Evolutionary conservation across 2,888 invertebrate species (phyloP).

Genomic region (Limnephilus marmoratus): DNA sequence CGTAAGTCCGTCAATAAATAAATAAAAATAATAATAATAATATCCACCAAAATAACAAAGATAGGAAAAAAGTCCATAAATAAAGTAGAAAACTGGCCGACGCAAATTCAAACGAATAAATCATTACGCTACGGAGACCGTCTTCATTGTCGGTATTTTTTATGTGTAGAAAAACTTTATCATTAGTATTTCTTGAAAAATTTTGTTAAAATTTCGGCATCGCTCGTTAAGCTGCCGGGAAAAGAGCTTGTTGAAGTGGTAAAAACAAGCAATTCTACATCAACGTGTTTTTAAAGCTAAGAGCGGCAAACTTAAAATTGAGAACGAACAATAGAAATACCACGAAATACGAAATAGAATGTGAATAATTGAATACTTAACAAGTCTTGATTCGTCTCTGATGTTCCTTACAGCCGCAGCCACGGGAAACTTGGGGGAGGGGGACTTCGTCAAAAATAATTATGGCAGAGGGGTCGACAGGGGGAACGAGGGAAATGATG

Average conservation of each 20-base stretch:
- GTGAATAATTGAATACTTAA: slow-evolving; percentile 34
- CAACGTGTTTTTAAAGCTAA: not conserved
- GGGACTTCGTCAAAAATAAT: slow-evolving; percentile 47
- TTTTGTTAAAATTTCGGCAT: not conserved
- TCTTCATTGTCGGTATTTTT: not conserved
- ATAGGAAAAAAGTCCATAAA: too few relatives aligned
- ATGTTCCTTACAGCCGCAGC: slow-evolving; percentile 9
- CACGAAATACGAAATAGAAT: slow-evolving; percentile 20
- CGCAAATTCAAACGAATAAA: not conserved
- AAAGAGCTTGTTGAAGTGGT: not conserved
- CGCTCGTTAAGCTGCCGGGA: not conserved
- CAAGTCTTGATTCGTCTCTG: slow-evolving; percentile 31
- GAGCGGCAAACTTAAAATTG: not conserved
- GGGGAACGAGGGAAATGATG: not conserved
- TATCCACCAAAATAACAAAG: too few relatives aligned
- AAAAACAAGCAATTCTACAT: not conserved
- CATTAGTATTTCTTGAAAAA: not conserved
- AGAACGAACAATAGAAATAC: not conserved
- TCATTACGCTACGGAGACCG: not conserved
- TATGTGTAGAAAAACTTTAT: not conserved
- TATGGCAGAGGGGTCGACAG: slow-evolving; percentile 3
- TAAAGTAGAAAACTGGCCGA: too few relatives aligned
- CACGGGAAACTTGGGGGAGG: not conserved
- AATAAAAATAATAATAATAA: too few relatives aligned
- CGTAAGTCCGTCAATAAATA: too few relatives aligned